phyloP scores from a whole-genome alignment of 2,797 vertebrate genomes.

The Ptychobarbus kaznakovi region DNA sequence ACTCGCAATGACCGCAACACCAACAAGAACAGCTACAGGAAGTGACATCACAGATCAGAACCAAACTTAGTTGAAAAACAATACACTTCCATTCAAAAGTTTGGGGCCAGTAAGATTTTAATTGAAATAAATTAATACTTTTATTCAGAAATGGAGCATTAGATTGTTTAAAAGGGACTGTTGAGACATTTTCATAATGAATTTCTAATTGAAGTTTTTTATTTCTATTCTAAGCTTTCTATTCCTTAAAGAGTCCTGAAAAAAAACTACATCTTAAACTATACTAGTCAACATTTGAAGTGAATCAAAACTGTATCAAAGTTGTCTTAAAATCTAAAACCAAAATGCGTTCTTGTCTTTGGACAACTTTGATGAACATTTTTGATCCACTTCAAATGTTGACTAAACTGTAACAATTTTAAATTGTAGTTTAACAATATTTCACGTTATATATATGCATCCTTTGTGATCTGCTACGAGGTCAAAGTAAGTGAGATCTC shows the following conservation, averaged over 20 bases:
- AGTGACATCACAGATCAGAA: constrained; percentile 6
- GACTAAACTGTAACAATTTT: no score
- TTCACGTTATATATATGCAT: no score
- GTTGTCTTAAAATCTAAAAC: not conserved
- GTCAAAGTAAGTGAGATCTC: not conserved
- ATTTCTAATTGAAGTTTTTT: no score
- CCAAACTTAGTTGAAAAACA: not conserved
- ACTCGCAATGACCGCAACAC: constrained; percentile 89
- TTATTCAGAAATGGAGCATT: no score
- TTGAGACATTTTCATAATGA: no score
- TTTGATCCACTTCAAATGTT: not conserved
- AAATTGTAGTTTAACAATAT: no score
- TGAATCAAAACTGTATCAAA: not conserved
- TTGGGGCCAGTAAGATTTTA: not conserved
- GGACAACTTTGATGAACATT: not conserved
- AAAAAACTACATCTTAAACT: not conserved
- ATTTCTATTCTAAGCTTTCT: no score
- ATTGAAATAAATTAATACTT: no score
- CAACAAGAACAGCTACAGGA: constrained; percentile 88
- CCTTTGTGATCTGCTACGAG: not conserved
- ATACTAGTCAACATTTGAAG: not conserved
- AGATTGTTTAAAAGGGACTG: no score
- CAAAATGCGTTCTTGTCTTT: not conserved
- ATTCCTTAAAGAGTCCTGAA: not conserved
- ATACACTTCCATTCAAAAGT: not conserved